A percentile compares a stretch with the other conserved stretches of the same genome.
Evolutionary conservation across 2,888 invertebrate genomes (phyloP).

Genomic region (Lithosia quadra): DNA sequence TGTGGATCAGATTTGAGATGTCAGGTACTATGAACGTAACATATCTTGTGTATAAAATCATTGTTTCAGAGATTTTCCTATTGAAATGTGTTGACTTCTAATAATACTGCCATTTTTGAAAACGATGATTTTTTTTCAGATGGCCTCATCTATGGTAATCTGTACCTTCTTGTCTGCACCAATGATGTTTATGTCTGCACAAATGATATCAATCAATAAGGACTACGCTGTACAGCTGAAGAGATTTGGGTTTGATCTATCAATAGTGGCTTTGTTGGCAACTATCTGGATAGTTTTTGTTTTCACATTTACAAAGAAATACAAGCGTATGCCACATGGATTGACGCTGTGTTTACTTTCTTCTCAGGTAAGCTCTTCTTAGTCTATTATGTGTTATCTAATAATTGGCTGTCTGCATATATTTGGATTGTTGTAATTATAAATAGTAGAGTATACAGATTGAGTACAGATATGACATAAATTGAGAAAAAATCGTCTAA

Average conservation of each 20-base stretch:
- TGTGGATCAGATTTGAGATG: too few relatives aligned
- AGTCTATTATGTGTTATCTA: not conserved
- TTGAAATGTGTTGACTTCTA: too few relatives aligned
- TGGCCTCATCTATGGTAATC: conserved; percentile 97
- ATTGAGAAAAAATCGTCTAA: not conserved
- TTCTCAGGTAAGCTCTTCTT: conserved; percentile 89
- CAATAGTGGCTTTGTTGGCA: conserved; percentile 92
- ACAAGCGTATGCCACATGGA: conserved; percentile 93
- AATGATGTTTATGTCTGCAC: conserved; percentile 97
- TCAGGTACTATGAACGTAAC: too few relatives aligned
- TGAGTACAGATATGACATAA: too few relatives aligned
- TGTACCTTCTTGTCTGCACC: conserved; percentile 98
- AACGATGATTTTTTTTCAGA: conserved; percentile 83
- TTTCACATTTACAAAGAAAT: conserved; percentile 91
- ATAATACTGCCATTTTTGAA: not conserved
- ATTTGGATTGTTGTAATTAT: too few relatives aligned
- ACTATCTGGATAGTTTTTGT: conserved; percentile 93
- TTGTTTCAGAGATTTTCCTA: too few relatives aligned
- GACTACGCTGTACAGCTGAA: conserved; percentile 93
- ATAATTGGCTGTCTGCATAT: too few relatives aligned
- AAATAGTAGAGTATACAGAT: too few relatives aligned
- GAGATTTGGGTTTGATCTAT: conserved; percentile 93
- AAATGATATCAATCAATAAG: conserved; percentile 94
- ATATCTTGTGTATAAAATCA: too few relatives aligned
- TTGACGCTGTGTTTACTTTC: conserved; percentile 92